Base-by-base conservation (phyloP, 2,888 invertebrate genomes). In the Tillus elongatus region DNA sequence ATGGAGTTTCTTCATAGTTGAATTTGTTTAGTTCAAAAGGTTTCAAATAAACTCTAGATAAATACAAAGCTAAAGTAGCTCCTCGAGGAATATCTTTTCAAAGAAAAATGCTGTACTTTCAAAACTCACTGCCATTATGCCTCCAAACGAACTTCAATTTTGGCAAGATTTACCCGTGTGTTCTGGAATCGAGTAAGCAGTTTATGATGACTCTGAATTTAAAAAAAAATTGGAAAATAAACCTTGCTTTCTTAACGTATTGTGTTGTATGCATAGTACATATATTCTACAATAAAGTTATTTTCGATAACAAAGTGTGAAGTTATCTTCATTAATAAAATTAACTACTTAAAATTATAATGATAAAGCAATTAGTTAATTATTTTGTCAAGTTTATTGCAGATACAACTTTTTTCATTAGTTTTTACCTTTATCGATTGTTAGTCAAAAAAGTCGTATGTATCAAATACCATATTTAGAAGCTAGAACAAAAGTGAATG, bases 51-150 rank as follows among this genome's bases (percentile, higher is more conserved):
- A n/a, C 6, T 19, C 6, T 19, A 19, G n/a, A 19, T 19, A 19
- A 19, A 19, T n/a, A 6, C n/a, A 19, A 19, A 19, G n/a, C 24
- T 19, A 19, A 19, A 19, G 6, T 19, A 19, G 24, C 24, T 19
- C 24, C n/a, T 19, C 24, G 24, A 19, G 24, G 24, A 19, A 19
- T 19, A 8, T 19, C 24, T 6, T n/a, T 19, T n/a, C 24, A 19
- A 19, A 19, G 24, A 19, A 19, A 19, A 19, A 19, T 19, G 24
- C 24, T n/a, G n/a, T 19, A 8, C 24, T 19, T n/a, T 19, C 24
- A n/a, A 19, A 19, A 19, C 24, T 19, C 24, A 19, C 24, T 19
- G 24, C 24, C 24, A 19, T 19, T 19, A 19, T 19, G 24, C 24
- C 24, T 19, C 24, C 6, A 19, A 19, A n/a, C 24, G n/a, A n/a